Percentiles rank a stretch among this genome's conserved stretches.
Conservation (phyloP, 1,140 invertebrate species). For the Elymnias hypermnestra region DNA sequence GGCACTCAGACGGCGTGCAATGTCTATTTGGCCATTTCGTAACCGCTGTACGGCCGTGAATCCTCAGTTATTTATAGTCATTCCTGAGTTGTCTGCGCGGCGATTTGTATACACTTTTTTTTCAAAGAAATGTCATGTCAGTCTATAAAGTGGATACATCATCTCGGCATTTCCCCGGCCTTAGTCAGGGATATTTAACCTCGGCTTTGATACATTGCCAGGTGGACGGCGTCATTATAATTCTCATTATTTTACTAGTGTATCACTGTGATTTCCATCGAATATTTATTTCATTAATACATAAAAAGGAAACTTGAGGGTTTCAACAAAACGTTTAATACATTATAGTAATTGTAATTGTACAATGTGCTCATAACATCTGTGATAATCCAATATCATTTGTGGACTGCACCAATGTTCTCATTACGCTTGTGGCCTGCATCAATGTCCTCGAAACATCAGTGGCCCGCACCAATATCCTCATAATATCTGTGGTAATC, state of each 20-base stretch:
- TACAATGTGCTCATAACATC: too few species aligned
- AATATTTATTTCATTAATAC: background rate
- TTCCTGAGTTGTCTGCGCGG: conserved; percentile 28
- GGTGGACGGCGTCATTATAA: background rate
- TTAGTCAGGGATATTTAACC: conserved; percentile 16
- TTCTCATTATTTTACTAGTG: too few species aligned
- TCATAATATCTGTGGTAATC: too few species aligned
- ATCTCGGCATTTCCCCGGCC: conserved; percentile 11
- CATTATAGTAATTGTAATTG: too few species aligned
- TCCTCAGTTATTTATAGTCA: conserved; percentile 42
- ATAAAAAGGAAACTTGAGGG: too few species aligned
- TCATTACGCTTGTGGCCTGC: too few species aligned
- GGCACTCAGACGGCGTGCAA: conserved; percentile 10
- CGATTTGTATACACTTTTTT: conserved; percentile 8
- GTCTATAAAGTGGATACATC: conserved; percentile 5
- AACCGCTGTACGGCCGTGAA: conserved; percentile 29
- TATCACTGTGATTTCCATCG: background rate
- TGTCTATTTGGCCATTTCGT: conserved; percentile 17
- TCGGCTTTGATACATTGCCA: conserved; percentile 13
- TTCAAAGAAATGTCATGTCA: conserved; percentile 5
- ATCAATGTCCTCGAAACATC: too few species aligned
- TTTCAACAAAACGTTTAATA: too few species aligned
- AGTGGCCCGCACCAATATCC: too few species aligned
- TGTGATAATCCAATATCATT: too few species aligned
- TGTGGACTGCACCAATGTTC: too few species aligned